Evolutionary conservation across 2,113 vertebrate genomes (phyloP), one percentile per base, ranked within the genome.

Genomic region (Lutjanus erythropterus): DNA sequence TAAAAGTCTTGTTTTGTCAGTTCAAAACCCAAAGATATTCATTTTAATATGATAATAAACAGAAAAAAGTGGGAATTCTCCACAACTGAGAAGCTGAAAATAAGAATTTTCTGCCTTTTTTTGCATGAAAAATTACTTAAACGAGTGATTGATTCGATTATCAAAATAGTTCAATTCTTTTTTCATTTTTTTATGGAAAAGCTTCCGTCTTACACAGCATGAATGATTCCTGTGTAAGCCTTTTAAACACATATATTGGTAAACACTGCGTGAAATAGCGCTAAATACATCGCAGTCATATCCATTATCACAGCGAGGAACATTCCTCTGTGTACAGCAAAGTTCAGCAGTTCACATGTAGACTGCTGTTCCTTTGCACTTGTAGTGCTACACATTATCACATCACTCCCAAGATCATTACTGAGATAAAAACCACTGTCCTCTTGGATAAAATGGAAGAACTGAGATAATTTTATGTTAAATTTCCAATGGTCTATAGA

Each of bases 361-460:
- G n/a, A n/a, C n/a, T n/a, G n/a, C 56, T 53, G 37, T 10, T 69
- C n/a, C 71, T 61, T 77, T 39, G 23, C 12, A 18, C 53, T 52
- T 33, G 47, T 11, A 67, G 23, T 35, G 21, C 62, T 18, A 29
- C 6, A 60, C 3, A 27, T 23, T 31, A 35, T 62, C 42, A 49
- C n/a, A 70, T 56, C 6, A 14, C 35, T 47, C 11, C 55, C 25
- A 50, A 42, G 9, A 27, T 67, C 37, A 56, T 60, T 18, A 29
- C 31, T 70, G 10, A 55, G 84, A 70, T 56, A 61, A 66, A 74
- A 33, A 52, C 14, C 7, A n/a, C 35, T 49, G 5, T 66, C 39
- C 61, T 52, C 25, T 44, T 46, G 9, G 6, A 50, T 27, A 39
- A 37, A 25, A 53, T 70, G 27, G 27, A 25, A 56, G 39, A 50